Base-by-base conservation (phyloP, 2,113 vertebrate species). In the Orcinus orca region DNA sequence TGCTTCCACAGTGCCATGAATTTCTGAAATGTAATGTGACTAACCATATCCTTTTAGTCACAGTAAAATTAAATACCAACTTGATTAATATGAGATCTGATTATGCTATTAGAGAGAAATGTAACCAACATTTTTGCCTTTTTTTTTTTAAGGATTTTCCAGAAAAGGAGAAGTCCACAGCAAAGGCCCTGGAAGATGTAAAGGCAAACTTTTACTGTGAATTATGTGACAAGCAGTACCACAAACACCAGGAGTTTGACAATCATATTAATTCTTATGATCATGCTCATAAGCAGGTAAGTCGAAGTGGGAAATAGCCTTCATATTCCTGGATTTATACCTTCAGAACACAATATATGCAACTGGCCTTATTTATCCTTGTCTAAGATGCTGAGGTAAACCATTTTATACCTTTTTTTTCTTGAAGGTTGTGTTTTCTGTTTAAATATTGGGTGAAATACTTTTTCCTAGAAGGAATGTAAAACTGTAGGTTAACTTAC, bases 261-360 rank as follows among this genome's bases (percentile, higher is more conserved):
- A 99, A 99, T 99, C 99, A 99, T 98, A 99, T 99, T 98, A 99
- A 99, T 99, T 99, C 99, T 98, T 99, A 99, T 0, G 99, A 99
- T 98, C 99, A 99, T 31, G 99, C 99, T 93, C 99, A 99, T 99
- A 99, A 99, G 96, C 99, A 99, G 99, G 99, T 99, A 99, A 98
- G 98, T 21, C 81, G 95, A 88, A 95, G 9, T 62, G 25, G 23
- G 65, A 73, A 31, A 41, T 81, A 41, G 33, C 12, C 20, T 96
- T 94, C 33, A 7, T 41, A 17, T 88, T 88, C 23, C 29, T 82
- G 23, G 53, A 94, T 96, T 77, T 95, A 55, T 83, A 33, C 8
- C 23, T 93, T 83, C 7, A 68, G 12, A 53, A 41, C 26, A 92
- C 21, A 92, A 71, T 47, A 4, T n/a, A 36, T 21, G 14, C 53